Evolutionary conservation across 53 echinoderm and acorn worm species (phyloP), one percentile per base, ranked within the genome.

Genomic region (Luidia sarsii): DNA sequence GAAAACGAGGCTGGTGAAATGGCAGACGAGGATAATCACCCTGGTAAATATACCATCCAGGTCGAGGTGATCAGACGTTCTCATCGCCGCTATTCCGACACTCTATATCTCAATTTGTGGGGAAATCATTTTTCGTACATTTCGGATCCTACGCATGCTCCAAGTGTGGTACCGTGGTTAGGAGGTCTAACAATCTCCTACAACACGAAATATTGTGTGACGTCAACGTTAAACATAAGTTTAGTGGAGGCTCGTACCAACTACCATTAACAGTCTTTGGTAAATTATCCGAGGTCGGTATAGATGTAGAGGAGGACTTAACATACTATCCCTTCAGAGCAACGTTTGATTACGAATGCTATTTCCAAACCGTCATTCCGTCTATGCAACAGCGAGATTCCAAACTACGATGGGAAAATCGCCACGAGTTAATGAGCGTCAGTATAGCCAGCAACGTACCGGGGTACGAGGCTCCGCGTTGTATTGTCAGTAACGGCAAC

Each of bases 171-270:
- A 14, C 0, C 4, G 41, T 59, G 7, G 35, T 39, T 32, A 7
- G 2, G 3, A 28, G 18, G 11, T 67, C 54, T 6, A 53, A 33
- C 38, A 19, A 72, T 2, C 23, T 56, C 18, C 7, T 16, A 25
- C 69, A 71, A 16, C 87, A 87, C 39, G 77, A 89, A 33, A 3
- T 63, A 21, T 84, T 70, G 8, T 89, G 84, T 21, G 32, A 89
- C 3, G 52, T 33, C 0, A 75, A 77, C 11, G 55, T 84, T 38
- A 49, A 53, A 37, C 87, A 81, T 57, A 39, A 20, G 5, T 81
- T 87, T 4, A 52, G 52, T 3, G 85, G 77, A 10, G 77, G 67
- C 6, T 64, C 67, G 27, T 68, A 68, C 29, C 25, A 63, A 11
- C 43, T 41, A 11, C 80, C 86, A 0, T 39, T 57, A 15, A 48